A percentile compares a stretch with the other conserved stretches of the same genome.
These are phyloP conservation scores for Sepiola atlantica DNA, from an alignment of 2,888 invertebrate species.

Conservation along the genomic window DNA sequence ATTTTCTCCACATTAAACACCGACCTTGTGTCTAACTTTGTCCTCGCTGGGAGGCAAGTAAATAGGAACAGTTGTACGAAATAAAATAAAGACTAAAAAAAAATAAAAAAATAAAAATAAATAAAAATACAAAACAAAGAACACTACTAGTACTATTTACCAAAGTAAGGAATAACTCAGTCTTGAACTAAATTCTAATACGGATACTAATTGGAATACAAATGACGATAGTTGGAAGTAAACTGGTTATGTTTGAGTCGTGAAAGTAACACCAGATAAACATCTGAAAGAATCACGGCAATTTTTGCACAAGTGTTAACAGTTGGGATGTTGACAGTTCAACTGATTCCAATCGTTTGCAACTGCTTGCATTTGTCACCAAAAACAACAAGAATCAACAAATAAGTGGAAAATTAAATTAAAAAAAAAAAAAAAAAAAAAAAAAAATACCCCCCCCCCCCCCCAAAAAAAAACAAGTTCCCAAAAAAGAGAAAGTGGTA, in stretches of 20 bases:
- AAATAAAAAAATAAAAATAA: too few species aligned
- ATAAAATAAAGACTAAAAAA: neutral
- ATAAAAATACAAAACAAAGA: neutral
- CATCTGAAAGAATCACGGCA: neutral
- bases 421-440: too few species aligned
- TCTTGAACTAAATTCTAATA: neutral
- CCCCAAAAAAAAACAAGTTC: neutral
- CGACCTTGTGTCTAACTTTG: too few species aligned
- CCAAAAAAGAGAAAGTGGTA: neutral
- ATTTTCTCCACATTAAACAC: too few species aligned
- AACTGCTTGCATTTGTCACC: neutral
- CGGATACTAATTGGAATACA: neutral
- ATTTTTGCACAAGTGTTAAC: neutral
- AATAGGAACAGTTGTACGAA: neutral
- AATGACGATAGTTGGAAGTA: neutral
- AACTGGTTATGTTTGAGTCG: neutral
- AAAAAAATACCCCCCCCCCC: too few species aligned
- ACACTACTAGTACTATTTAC: neutral
- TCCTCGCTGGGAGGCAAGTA: too few species aligned
- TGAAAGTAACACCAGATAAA: neutral
- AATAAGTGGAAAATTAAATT: too few species aligned
- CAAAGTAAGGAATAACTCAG: neutral
- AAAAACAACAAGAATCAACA: neutral
- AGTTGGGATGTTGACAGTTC: neutral
- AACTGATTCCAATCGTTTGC: constrained; percentile 7